phyloP scores from a whole-genome alignment of 2,113 vertebrate species.

The Macquaria ambigua region DNA sequence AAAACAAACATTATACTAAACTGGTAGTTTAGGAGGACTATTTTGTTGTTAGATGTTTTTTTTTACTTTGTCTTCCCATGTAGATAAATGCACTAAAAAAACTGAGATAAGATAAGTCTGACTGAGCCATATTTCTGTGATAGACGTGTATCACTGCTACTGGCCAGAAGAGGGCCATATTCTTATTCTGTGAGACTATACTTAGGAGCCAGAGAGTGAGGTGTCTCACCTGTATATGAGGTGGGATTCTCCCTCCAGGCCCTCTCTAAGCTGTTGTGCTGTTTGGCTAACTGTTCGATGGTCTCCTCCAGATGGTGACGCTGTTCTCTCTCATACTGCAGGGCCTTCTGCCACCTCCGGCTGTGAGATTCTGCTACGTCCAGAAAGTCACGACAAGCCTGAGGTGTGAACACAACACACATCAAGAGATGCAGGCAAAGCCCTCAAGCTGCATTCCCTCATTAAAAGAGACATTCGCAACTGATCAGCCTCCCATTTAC shows the following conservation, averaged over 20 bases:
- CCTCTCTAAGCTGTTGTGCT: slow-evolving; percentile 95
- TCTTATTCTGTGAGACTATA: background rate
- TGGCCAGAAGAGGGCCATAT: slow-evolving; percentile 37
- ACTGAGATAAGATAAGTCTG: background rate
- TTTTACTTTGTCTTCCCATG: background rate
- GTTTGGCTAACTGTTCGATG: slow-evolving; percentile 96
- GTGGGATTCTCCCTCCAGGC: slow-evolving; percentile 90
- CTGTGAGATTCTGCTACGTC: slow-evolving; percentile 92
- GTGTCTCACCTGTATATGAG: slow-evolving; percentile 75
- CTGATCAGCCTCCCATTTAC: background rate
- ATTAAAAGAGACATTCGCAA: background rate
- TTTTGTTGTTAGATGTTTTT: background rate
- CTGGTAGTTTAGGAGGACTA: background rate
- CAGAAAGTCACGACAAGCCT: slow-evolving; percentile 97
- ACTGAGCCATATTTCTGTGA: background rate
- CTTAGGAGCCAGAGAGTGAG: background rate
- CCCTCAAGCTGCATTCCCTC: background rate
- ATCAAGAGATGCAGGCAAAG: slow-evolving; percentile 6
- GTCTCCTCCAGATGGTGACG: slow-evolving; percentile 94
- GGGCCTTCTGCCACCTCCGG: slow-evolving; percentile 92
- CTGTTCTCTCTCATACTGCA: slow-evolving; percentile 96
- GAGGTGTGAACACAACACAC: slow-evolving; percentile 48
- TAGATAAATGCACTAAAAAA: background rate
- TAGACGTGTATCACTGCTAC: background rate
- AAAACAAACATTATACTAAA: background rate